These are phyloP conservation scores for Leuctra nigra DNA, from an alignment of 2,888 invertebrate species.

Conservation along the genomic window DNA sequence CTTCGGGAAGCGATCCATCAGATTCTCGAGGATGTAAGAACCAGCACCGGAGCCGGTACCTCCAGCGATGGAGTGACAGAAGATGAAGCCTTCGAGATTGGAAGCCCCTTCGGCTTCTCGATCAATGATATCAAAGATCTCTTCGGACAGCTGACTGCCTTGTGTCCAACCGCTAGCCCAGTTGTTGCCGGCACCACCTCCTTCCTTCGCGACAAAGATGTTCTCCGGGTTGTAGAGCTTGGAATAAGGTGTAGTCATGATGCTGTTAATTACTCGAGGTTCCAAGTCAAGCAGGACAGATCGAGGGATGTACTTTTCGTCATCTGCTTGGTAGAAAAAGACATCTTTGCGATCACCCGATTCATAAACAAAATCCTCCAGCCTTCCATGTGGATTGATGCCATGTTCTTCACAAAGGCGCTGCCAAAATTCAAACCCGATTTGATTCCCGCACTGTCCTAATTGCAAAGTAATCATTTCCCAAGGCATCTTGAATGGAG, in stretches of 20 bases:
- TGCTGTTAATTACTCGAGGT: constrained; percentile 94
- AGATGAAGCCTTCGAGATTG: constrained; percentile 95
- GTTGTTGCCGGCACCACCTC: constrained; percentile 98
- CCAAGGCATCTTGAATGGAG: constrained; percentile 81
- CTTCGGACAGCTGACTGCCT: constrained; percentile 88
- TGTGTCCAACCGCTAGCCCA: constrained; percentile 97
- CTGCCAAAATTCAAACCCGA: constrained; percentile 99
- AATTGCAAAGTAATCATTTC: constrained; percentile 97
- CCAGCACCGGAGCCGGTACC: constrained; percentile 99
- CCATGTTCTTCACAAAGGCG: constrained; percentile 96
- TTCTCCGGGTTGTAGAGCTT: constrained; percentile 98
- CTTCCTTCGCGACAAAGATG: constrained; percentile 91
- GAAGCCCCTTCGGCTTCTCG: constrained; percentile 98
- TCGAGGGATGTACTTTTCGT: constrained; percentile 96
- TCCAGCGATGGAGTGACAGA: constrained; percentile 98
- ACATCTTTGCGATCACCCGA: constrained; percentile 96
- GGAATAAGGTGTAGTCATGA: constrained; percentile 89
- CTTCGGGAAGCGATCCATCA: constrained; percentile 93
- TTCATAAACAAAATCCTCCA: constrained; percentile 89
- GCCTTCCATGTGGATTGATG: constrained; percentile 90
- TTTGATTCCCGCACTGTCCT: constrained; percentile 98
- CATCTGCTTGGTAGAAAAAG: constrained; percentile 98
- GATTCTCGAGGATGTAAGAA: constrained; percentile 83
- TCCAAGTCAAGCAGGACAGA: constrained; percentile 94
- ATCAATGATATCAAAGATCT: constrained; percentile 97